Base-by-base conservation (phyloP, 2,888 invertebrate species). In the Cosmia trapezina region DNA sequence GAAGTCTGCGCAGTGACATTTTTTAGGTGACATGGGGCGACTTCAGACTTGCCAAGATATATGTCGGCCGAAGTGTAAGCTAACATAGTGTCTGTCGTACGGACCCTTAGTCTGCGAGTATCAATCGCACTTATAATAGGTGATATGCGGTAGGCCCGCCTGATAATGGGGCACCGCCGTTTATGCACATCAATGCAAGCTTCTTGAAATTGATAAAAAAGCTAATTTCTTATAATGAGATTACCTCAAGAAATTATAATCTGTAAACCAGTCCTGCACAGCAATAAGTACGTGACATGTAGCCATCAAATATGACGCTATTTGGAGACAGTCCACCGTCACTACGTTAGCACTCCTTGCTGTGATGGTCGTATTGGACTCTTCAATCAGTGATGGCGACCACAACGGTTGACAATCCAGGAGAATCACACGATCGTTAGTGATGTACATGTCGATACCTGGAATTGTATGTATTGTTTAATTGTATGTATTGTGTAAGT, bases 241-340 rank as follows among this genome's bases (percentile, higher is more conserved):
- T 62, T 87, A 97, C 97, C 98, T 98, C 78, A 98, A 91, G 87
- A 98, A 96, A 92, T 98, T 98, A 73, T 98, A 97, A 93, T 98
- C 98, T 5, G 98, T 96, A 89, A 98, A 98, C 97, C 98, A 99
- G 91, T 99, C 99, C 89, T 99, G 98, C 0, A 98, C 98, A 51
- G 99, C 97, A 72, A 99, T 96, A 11, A 99, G 96, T 2, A 99
- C 97, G 92, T 99, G 99, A 87, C 99, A 99, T 53, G 99, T 98
- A 4, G 98, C 98, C 95, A 99, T 97, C 67, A 99, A 92, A 90
- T 98, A 98, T 0, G 98, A 97, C 19, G 98, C 97, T 76, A 98
- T 96, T 91, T 99, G 98, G 59, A 99, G 94, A 53, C 98, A 98
- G 90, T 98, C 98, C 4, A 97, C 96, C 0, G 97, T 97, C 54